phyloP scores from a whole-genome alignment of 1,140 invertebrate genomes.

The Ectropis grisescens region DNA sequence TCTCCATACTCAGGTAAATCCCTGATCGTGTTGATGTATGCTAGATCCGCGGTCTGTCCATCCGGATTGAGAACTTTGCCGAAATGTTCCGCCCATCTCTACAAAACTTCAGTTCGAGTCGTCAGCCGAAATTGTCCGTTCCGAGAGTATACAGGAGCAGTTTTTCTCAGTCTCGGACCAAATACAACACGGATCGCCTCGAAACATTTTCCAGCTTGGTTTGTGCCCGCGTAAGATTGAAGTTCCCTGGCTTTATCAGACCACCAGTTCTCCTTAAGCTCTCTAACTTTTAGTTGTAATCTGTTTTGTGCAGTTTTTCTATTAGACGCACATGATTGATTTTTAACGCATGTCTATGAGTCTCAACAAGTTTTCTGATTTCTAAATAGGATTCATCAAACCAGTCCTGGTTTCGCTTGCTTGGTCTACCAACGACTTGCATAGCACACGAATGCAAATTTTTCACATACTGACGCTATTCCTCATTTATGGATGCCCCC shows the following conservation, averaged over 20 bases:
- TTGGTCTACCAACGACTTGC: slow-evolving; percentile 5
- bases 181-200: slow-evolving; percentile 8
- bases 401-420: slow-evolving; percentile 12
- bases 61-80: slow-evolving; percentile 11
- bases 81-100: slow-evolving; percentile 14
- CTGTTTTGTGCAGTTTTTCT: slow-evolving; percentile 2
- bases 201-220: slow-evolving; percentile 14
- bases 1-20: slow-evolving; percentile 2
- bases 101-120: slow-evolving; percentile 2
- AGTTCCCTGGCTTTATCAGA: slow-evolving; percentile 7
- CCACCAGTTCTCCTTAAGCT: slow-evolving; percentile 14
- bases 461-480: slow-evolving; percentile 3
- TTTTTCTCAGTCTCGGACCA: slow-evolving; percentile 8
- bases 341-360: slow-evolving; percentile 3
- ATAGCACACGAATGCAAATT: slow-evolving; percentile 4
- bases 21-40: slow-evolving; percentile 4
- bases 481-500: too few relatives aligned
- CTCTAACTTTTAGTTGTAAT: slow-evolving; percentile 9
- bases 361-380: slow-evolving; percentile 7
- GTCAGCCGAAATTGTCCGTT: slow-evolving; percentile 5
- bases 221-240: slow-evolving; percentile 11
- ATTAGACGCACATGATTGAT: background rate
- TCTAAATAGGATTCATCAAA: slow-evolving; percentile 7
- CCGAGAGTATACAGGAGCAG: slow-evolving; percentile 7
- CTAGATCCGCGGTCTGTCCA: slow-evolving; percentile 4